phyloP scores from a whole-genome alignment of 2,888 invertebrate species.

The Dicyrtomina minuta region DNA sequence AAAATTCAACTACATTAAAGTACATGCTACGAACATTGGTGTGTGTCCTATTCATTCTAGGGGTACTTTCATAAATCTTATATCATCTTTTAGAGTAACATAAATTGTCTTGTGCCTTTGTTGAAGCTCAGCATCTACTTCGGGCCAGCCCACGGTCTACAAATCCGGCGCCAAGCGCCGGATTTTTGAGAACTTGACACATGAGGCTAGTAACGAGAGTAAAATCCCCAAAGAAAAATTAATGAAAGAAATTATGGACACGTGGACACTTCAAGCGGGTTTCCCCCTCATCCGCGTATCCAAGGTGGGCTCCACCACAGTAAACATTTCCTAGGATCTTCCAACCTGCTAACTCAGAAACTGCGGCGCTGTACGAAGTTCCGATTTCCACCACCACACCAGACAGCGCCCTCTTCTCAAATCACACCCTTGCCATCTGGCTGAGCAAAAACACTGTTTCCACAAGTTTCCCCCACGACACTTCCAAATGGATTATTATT shows the following conservation, averaged over 20 bases:
- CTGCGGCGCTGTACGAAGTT: conserved; percentile 20
- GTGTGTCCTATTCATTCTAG: too few relatives aligned
- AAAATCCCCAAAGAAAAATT: conserved; percentile 19
- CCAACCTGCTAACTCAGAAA: not conserved
- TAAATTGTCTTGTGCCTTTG: too few relatives aligned
- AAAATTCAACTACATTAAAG: too few relatives aligned
- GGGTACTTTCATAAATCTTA: too few relatives aligned
- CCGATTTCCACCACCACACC: conserved; percentile 34
- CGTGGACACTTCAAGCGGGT: conserved; percentile 50
- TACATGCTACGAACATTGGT: too few relatives aligned
- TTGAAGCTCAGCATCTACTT: too few relatives aligned
- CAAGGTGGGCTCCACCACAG: conserved; percentile 21
- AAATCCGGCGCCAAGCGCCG: too few relatives aligned
- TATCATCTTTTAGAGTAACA: too few relatives aligned
- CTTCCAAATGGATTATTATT: conserved; percentile 33
- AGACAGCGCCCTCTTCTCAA: not conserved
- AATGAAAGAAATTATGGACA: conserved; percentile 42
- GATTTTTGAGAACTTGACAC: not conserved
- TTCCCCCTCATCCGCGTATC: conserved; percentile 41
- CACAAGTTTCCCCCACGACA: not conserved
- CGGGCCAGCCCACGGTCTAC: too few relatives aligned
- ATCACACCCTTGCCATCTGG: conserved; percentile 29
- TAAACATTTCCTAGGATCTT: conserved; percentile 42
- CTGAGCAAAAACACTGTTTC: conserved; percentile 17
- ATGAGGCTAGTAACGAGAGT: not conserved